A percentile compares a stretch with the other conserved stretches of the same genome.
phyloP scores from a whole-genome alignment of 2,888 invertebrate species.

The Synanthedon andrenaeformis region DNA sequence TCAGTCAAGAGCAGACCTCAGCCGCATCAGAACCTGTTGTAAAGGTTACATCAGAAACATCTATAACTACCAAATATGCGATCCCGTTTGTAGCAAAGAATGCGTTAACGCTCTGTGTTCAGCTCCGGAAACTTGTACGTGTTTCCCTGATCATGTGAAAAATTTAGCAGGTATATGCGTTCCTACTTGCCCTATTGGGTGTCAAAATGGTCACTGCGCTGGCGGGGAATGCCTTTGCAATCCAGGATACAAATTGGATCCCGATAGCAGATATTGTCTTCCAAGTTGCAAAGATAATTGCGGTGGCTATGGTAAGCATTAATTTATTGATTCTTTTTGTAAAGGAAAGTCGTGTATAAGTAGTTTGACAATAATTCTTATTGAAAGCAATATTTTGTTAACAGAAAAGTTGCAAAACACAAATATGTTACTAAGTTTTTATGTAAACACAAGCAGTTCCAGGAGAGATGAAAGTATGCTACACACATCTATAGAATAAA shows the following conservation, averaged over 20 bases:
- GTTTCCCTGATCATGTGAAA: constrained; percentile 72
- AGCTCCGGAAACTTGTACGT: constrained; percentile 73
- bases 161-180: constrained; percentile 68
- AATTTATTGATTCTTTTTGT: neutral
- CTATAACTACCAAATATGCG: constrained; percentile 68
- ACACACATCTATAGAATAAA: too few relatives aligned
- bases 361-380: neutral
- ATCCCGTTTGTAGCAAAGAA: constrained; percentile 71
- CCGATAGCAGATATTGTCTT: constrained; percentile 70
- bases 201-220: constrained; percentile 75
- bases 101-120: constrained; percentile 75
- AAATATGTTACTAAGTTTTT: too few relatives aligned
- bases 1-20: constrained; percentile 72
- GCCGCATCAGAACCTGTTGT: constrained; percentile 78
- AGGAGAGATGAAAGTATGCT: too few relatives aligned
- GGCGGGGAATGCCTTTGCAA: constrained; percentile 74
- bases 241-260: constrained; percentile 67
- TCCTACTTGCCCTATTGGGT: constrained; percentile 76
- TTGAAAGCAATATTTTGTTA: too few relatives aligned
- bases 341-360: neutral
- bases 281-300: constrained; percentile 68
- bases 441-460: too few relatives aligned
- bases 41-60: constrained; percentile 75
- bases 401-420: too few relatives aligned
- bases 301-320: constrained; percentile 55